phyloP scores from a whole-genome alignment of 2,113 vertebrate species.

The Piaya cayana region DNA sequence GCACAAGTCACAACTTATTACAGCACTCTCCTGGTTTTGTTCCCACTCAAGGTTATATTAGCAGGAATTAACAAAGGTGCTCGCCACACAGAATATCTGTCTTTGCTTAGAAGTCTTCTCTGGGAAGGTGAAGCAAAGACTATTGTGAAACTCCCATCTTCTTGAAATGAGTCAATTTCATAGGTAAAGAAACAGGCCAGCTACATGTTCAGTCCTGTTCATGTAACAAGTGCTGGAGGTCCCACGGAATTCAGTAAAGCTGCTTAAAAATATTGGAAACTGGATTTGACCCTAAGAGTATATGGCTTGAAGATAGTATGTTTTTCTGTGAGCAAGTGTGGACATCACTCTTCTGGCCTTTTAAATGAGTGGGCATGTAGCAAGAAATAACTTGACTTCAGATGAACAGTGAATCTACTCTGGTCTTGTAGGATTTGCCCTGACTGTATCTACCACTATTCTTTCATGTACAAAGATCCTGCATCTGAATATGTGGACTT shows the following conservation, averaged over 20 bases:
- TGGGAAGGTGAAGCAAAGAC: neutral
- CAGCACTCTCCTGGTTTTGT: neutral
- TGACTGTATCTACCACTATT: neutral
- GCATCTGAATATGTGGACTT: neutral
- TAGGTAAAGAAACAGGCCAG: neutral
- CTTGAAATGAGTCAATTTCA: neutral
- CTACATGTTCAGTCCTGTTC: neutral
- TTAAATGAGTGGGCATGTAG: neutral
- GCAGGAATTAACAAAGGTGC: neutral
- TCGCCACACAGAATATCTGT: neutral
- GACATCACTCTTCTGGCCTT: neutral
- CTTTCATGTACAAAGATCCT: neutral
- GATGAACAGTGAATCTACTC: neutral
- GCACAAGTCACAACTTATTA: neutral
- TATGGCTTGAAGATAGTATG: neutral
- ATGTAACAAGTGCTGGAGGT: fast-evolving
- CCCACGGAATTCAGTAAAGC: neutral
- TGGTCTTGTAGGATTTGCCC: neutral
- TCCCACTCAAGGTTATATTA: neutral
- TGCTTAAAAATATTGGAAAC: neutral
- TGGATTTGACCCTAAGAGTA: neutral
- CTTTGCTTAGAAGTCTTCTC: neutral
- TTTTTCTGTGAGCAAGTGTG: too few relatives aligned
- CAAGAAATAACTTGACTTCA: neutral
- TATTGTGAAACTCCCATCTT: neutral